Conservation (phyloP, 2,797 vertebrate genomes). For the Micromesistius poutassou region DNA sequence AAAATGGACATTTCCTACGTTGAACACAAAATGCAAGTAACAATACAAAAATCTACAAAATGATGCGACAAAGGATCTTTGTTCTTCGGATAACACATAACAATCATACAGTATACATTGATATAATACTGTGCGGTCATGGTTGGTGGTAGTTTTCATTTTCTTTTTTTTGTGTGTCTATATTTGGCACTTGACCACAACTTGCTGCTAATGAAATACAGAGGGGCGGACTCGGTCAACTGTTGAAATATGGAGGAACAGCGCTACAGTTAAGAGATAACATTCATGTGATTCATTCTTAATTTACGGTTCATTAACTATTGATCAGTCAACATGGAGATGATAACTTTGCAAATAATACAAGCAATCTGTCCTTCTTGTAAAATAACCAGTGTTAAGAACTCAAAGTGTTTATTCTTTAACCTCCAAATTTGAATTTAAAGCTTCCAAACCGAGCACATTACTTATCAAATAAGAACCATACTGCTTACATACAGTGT, state of each 20-base stretch:
- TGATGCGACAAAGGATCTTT: slow-evolving; percentile 77
- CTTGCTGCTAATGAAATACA: slow-evolving; percentile 68
- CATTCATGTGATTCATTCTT: neutral
- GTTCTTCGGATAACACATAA: slow-evolving; percentile 75
- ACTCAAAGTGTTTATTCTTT: neutral
- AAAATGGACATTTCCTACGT: slow-evolving; percentile 77
- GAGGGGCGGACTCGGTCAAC: slow-evolving; percentile 40
- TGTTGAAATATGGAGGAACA: slow-evolving; percentile 27
- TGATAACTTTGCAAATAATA: neutral
- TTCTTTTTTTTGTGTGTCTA: slow-evolving; percentile 36
- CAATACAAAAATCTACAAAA: slow-evolving; percentile 88
- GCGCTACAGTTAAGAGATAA: slow-evolving; percentile 6
- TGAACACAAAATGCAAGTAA: slow-evolving; percentile 79
- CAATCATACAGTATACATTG: slow-evolving; percentile 79
- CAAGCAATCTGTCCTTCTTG: neutral
- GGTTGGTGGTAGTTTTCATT: neutral
- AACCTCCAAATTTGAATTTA: neutral
- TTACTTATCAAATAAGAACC: neutral
- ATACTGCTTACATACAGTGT: neutral
- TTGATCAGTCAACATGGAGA: neutral
- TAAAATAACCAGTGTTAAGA: neutral
- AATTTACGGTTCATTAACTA: neutral
- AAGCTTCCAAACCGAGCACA: neutral
- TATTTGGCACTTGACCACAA: slow-evolving; percentile 87
- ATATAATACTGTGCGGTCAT: slow-evolving; percentile 76